Evolutionary conservation across 1,140 invertebrate species (phyloP), one percentile per base, ranked within the genome.

Genomic region (Frieseomelitta varia): DNA sequence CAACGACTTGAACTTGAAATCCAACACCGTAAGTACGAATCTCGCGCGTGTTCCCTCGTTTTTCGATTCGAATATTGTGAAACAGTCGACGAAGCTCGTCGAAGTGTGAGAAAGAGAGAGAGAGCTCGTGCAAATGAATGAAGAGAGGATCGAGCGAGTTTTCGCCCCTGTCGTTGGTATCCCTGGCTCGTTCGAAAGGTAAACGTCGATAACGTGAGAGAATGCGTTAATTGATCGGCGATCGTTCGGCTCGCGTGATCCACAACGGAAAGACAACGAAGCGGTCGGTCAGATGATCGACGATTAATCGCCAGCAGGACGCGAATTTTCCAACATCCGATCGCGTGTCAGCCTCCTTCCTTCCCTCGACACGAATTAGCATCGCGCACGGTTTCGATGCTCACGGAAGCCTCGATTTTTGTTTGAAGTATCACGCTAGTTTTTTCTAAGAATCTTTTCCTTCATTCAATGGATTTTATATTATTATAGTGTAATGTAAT

Each of bases 321-420:
- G 79, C 55, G 69, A 88, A 86, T 86, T 81, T 87, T 71, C 82
- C 56, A 19, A 84, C 85, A 79, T 87, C 85, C 87, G 87, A 88
- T 85, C 85, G 87, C 87, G 85, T 85, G 85, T 82, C 81, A 75
- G 69, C 78, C 81, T 86, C 74, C 61, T 86, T 86, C 19, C 56
- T 81, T 69, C 51, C 65, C 12, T 71, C 12, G 0, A 19, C 27
- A 30, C 27, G 47, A 30, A 30, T 11, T 69, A 30, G 11, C 24
- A 10, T 58, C 65, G 78, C 71, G 67, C 67, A n/a, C 39, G 67
- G 15, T 68, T 14, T 14, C 27, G 17, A 4, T 24, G 21, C n/a
- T 47, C 34, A 56, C 34, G 77, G 24, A 56, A 79, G 19, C 51
- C 1, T 30, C 0, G 1, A 65, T 65, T 19, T 56, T 56, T 27